These are phyloP conservation scores for Anas platyrhynchos DNA, from an alignment of 2,113 vertebrate species.

Conservation along the genomic window DNA sequence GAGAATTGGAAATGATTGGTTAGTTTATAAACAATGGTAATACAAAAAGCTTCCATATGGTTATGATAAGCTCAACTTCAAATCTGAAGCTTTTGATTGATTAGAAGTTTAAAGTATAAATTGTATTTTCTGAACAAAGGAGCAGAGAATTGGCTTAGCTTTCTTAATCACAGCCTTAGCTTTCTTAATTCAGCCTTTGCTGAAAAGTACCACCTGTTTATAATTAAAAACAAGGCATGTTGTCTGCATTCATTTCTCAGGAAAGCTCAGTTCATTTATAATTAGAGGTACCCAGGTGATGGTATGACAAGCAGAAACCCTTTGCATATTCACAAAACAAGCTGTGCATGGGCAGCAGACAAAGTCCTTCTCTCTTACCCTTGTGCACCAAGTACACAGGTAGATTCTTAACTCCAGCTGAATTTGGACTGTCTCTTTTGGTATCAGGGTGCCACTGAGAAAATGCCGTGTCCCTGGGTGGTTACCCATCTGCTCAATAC, in stretches of 20 bases:
- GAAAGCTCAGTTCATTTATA: background rate
- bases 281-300: background rate
- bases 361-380: background rate
- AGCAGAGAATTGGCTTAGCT: background rate
- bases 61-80: background rate
- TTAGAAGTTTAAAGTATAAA: background rate
- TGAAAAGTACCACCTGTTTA: constrained; percentile 10
- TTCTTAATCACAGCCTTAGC: background rate
- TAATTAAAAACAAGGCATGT: background rate
- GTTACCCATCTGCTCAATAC: background rate
- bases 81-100: background rate
- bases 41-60: background rate
- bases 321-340: background rate
- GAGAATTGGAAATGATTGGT: background rate
- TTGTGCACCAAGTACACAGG: fast-evolving
- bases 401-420: background rate
- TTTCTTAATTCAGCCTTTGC: background rate
- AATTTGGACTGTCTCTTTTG: background rate
- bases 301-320: background rate
- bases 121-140: background rate
- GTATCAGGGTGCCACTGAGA: background rate
- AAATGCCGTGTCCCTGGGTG: background rate
- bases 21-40: background rate
- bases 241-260: background rate
- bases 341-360: background rate